Conservation (phyloP, 2,888 invertebrate genomes). For the Petrolisthes cinctipes region DNA sequence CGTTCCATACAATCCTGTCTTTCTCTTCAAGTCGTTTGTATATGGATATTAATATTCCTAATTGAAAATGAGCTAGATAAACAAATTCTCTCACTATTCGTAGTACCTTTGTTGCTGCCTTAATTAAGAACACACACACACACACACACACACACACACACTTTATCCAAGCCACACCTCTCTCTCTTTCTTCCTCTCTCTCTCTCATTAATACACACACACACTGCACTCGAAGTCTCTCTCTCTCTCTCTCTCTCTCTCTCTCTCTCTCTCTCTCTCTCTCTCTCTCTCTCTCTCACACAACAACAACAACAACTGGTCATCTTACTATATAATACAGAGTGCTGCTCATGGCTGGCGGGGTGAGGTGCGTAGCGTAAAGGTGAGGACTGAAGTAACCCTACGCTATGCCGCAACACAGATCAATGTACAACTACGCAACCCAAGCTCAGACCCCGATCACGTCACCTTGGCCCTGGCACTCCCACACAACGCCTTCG, state of each 20-base stretch:
- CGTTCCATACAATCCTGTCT: neutral
- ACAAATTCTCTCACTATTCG: too few species aligned
- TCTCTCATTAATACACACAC: too few species aligned
- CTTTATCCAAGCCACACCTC: too few species aligned
- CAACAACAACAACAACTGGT: neutral
- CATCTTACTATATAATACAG: neutral
- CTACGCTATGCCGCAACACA: conserved; percentile 16
- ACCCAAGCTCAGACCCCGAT: neutral
- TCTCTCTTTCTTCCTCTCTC: too few species aligned
- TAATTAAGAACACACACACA: too few species aligned
- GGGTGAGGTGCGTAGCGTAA: conserved; percentile 10
- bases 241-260: conserved; percentile 9
- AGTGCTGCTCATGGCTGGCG: neutral
- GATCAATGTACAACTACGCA: neutral
- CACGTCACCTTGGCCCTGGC: neutral
- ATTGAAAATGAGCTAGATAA: too few species aligned
- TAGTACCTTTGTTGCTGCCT: too few species aligned
- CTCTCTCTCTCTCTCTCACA: neutral
- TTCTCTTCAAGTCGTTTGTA: neutral
- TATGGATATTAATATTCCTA: neutral
- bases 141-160: too few species aligned
- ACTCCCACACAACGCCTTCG: conserved; percentile 11
- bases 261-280: conserved; percentile 22
- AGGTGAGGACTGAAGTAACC: neutral
- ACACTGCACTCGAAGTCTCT: too few species aligned